A percentile compares a stretch with the other conserved stretches of the same genome.
Conservation (phyloP, 2,888 invertebrate genomes). For the Caenorhabditis virilis region DNA sequence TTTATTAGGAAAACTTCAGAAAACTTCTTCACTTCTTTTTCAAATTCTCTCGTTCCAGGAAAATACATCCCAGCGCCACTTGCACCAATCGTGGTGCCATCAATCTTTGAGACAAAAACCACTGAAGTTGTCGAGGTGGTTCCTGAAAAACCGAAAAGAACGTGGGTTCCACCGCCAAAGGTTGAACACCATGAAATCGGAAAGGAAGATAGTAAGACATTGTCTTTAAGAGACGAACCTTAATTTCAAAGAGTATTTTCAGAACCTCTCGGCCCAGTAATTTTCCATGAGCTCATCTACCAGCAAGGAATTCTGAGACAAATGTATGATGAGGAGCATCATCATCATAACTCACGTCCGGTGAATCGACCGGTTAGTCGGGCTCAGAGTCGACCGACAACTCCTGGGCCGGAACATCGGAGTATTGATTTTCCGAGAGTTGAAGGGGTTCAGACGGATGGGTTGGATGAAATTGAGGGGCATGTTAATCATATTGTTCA, state of each 20-base stretch:
- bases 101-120: neutral
- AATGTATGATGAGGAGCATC: constrained; percentile 22
- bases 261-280: constrained; percentile 28
- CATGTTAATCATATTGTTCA: constrained; percentile 27
- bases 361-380: constrained; percentile 29
- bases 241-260: neutral
- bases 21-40: neutral
- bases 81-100: neutral
- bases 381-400: constrained; percentile 18
- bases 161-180: constrained; percentile 30
- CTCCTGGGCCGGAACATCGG: constrained; percentile 15
- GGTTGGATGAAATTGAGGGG: constrained; percentile 9
- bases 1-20: neutral
- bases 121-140: neutral
- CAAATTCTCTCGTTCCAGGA: constrained; percentile 9
- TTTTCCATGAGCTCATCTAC: constrained; percentile 35
- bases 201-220: constrained; percentile 16
- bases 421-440: constrained; percentile 26
- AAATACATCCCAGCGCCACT: constrained; percentile 23
- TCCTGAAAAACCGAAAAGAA: constrained; percentile 23
- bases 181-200: constrained; percentile 6
- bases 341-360: constrained; percentile 5
- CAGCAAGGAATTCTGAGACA: constrained; percentile 18
- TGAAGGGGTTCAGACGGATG: constrained; percentile 1
- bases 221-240: no score